phyloP scores from a whole-genome alignment of 92 coral and sea anemone species.

The Ricordea florida region DNA sequence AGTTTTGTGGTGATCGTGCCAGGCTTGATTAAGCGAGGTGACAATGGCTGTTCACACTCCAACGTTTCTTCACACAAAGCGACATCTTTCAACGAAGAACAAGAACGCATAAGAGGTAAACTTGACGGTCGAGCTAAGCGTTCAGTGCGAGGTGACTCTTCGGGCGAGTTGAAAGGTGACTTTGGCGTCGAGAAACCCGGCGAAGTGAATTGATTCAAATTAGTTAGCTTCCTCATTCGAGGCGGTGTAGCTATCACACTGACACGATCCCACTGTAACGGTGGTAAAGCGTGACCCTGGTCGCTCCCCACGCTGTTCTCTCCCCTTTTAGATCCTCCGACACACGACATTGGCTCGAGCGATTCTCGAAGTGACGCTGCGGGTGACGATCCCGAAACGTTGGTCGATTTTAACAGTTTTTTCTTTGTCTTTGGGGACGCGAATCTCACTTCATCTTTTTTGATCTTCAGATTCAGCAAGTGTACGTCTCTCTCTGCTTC shows the following conservation, averaged over 20 bases:
- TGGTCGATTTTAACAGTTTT: conserved; percentile 18
- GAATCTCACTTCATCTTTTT: conserved; percentile 58
- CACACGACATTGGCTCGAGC: neutral
- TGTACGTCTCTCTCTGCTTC: conserved; percentile 78
- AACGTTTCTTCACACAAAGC: neutral
- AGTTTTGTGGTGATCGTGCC: neutral
- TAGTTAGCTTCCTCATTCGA: conserved; percentile 20
- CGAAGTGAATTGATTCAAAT: neutral
- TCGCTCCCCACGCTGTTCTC: neutral
- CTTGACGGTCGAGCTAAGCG: neutral
- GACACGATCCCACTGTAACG: conserved; percentile 2
- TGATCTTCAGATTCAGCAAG: conserved; percentile 64
- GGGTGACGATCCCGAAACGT: neutral
- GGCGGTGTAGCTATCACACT: conserved; percentile 35
- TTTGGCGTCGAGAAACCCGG: conserved; percentile 13
- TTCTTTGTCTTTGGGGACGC: conserved; percentile 2
- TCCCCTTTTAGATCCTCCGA: neutral
- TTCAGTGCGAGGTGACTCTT: neutral
- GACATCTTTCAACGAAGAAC: conserved; percentile 1
- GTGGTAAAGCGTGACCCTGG: conserved; percentile 11
- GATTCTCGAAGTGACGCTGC: neutral
- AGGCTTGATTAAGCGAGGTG: conserved; percentile 24
- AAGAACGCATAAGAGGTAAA: conserved; percentile 8
- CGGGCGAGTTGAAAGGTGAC: neutral
- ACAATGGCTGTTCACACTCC: conserved; percentile 10